These are phyloP conservation scores for Tachuris rubrigastra DNA, from an alignment of 2,113 vertebrate genomes.

Conservation along the genomic window DNA sequence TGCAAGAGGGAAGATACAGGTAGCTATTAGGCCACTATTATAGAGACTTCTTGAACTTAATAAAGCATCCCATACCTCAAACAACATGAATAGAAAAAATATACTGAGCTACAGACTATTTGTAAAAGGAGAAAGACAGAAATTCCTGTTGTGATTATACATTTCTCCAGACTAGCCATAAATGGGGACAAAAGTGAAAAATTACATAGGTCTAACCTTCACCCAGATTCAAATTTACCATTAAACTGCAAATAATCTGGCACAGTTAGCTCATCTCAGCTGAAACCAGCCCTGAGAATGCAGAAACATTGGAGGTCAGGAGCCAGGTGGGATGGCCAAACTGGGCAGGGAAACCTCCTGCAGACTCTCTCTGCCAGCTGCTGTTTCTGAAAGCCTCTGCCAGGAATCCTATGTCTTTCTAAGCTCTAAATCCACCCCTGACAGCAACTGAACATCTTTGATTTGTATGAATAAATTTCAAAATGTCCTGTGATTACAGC, in stretches of 20 bases:
- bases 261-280: neutral
- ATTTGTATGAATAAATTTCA: constrained; percentile 64
- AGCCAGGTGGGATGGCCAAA: neutral
- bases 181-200: neutral
- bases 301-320: neutral
- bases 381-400: neutral
- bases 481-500: constrained; percentile 65
- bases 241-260: neutral
- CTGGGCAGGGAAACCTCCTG: neutral
- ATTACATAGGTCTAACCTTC: neutral
- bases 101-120: neutral
- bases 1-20: neutral
- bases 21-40: neutral
- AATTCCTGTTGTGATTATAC: neutral
- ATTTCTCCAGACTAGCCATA: neutral
- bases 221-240: neutral
- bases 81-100: neutral
- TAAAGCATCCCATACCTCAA: neutral
- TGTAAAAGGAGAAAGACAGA: neutral
- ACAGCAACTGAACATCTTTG: constrained; percentile 28
- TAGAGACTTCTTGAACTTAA: neutral
- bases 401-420: neutral
- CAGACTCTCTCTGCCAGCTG: neutral
- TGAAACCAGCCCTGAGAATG: neutral
- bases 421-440: neutral